Percentiles rank a stretch among this genome's conserved stretches.
phyloP scores from a whole-genome alignment of 2,888 invertebrate species.

The Trissoscelio sp. region DNA sequence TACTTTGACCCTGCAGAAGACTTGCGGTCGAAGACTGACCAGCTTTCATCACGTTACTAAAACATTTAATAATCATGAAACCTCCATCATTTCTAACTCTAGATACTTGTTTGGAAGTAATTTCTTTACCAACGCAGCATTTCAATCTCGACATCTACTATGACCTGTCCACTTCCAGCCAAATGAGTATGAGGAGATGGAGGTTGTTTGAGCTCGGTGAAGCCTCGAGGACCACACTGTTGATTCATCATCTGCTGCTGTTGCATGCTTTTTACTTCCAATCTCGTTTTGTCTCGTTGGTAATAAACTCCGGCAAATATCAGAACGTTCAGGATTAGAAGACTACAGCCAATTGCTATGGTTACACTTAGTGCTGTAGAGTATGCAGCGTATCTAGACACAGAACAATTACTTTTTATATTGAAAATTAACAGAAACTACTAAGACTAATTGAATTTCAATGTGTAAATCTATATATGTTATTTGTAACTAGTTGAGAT shows the following conservation, averaged over 20 bases:
- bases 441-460: too few species aligned
- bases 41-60: slow-evolving; percentile 86
- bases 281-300: slow-evolving; percentile 92
- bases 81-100: slow-evolving; percentile 7
- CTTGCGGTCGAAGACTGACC: slow-evolving; percentile 83
- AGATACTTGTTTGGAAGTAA: slow-evolving; percentile 34
- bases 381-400: slow-evolving; percentile 86
- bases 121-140: slow-evolving; percentile 82
- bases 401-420: too few species aligned
- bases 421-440: too few species aligned
- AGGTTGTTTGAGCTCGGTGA: slow-evolving; percentile 81
- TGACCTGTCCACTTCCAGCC: slow-evolving; percentile 91
- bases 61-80: too few species aligned
- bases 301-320: slow-evolving; percentile 98
- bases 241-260: slow-evolving; percentile 90
- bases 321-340: slow-evolving; percentile 95
- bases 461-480: too few species aligned
- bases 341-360: slow-evolving; percentile 96
- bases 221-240: slow-evolving; percentile 88
- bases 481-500: too few species aligned
- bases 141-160: slow-evolving; percentile 93
- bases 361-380: slow-evolving; percentile 96
- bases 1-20: slow-evolving; percentile 78
- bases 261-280: slow-evolving; percentile 91
- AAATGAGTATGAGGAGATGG: slow-evolving; percentile 90